phyloP scores from a whole-genome alignment of 2,113 vertebrate species.

The Eublepharis macularius region DNA sequence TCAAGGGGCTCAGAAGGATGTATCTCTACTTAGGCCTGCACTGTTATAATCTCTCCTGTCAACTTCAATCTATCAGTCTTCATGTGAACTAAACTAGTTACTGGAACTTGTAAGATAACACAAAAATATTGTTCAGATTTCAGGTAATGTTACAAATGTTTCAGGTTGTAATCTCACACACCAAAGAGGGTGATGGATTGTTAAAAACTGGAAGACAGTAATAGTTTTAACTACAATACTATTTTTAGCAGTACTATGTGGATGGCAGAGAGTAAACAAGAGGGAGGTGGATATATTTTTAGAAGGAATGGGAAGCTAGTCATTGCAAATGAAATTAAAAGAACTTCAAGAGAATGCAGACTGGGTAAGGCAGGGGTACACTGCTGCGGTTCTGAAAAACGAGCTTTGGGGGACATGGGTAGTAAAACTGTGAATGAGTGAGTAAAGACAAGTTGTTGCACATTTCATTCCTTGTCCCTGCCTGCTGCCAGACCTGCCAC shows the following conservation, averaged over 20 bases:
- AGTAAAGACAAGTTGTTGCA: no score
- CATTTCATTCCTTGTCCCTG: no score
- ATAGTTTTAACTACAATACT: neutral
- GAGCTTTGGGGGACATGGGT: neutral
- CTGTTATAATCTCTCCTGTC: neutral
- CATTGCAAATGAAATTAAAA: neutral
- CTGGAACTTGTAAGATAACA: slow-evolving; percentile 7
- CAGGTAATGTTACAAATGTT: neutral
- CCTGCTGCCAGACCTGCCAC: no score
- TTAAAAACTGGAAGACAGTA: neutral
- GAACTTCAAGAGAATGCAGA: neutral
- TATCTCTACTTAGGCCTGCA: no score
- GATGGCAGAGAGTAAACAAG: neutral
- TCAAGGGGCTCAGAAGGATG: no score
- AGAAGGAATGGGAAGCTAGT: neutral
- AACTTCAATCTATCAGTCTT: neutral
- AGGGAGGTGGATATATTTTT: neutral
- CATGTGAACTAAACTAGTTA: slow-evolving; percentile 5
- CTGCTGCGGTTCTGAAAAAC: no score
- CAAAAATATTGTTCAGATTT: neutral
- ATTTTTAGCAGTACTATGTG: neutral
- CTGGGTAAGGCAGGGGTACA: neutral
- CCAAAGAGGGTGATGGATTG: neutral
- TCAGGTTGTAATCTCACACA: neutral
- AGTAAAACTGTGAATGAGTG: neutral